phyloP scores from a whole-genome alignment of 2,797 vertebrate genomes.

The Phaenicophaeus curvirostris region DNA sequence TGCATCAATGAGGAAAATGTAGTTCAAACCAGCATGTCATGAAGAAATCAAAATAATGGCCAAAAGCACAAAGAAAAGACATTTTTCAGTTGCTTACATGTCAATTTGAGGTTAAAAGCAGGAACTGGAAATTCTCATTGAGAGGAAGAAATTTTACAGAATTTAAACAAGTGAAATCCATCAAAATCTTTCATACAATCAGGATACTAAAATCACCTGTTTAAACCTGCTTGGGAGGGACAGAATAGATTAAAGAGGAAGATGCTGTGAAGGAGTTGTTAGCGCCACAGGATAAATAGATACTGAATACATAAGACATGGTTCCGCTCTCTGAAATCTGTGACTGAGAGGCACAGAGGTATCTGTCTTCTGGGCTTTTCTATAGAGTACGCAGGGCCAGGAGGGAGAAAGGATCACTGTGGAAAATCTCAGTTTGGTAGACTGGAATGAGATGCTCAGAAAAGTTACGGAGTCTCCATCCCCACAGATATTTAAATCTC shows the following conservation, averaged over 20 bases:
- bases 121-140: not conserved
- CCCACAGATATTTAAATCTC: not conserved
- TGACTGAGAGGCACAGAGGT: not conserved
- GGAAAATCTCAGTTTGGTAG: not conserved
- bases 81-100: not conserved
- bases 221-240: not conserved
- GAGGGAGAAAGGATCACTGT: not conserved
- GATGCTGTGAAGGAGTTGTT: not conserved
- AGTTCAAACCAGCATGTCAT: not conserved
- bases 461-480: not conserved
- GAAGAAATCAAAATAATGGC: not conserved
- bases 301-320: not conserved
- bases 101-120: not conserved
- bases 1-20: not conserved
- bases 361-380: not conserved
- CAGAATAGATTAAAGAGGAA: not conserved
- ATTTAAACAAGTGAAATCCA: not conserved
- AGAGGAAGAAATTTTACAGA: not conserved
- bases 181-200: not conserved
- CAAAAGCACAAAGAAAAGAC: not conserved
- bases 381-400: rapidly evolving
- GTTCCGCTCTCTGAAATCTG: not conserved
- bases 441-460: not conserved
- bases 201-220: not conserved
- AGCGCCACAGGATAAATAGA: not conserved